Conservation (phyloP, 2,888 invertebrate species). For the Ornithoptera priamus region DNA sequence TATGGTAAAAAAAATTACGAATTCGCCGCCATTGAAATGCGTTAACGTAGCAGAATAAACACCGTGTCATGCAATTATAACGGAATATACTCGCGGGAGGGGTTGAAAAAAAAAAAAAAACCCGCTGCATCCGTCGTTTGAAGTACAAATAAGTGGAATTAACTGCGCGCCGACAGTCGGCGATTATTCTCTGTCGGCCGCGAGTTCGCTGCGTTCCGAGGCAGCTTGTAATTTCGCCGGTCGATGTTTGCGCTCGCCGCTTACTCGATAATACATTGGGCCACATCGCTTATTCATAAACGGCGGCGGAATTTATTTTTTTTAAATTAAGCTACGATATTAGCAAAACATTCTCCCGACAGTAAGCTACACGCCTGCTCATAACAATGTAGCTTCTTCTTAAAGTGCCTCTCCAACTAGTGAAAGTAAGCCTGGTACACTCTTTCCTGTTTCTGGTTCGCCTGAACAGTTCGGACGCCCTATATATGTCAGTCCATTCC, state of each 20-base stretch:
- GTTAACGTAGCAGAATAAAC: slow-evolving; percentile 10
- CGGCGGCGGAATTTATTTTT: slow-evolving; percentile 36
- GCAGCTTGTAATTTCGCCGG: slow-evolving; percentile 59
- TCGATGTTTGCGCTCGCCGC: slow-evolving; percentile 54
- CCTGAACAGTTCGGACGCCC: no score
- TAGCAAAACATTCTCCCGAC: no score
- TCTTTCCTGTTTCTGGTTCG: no score
- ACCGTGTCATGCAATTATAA: slow-evolving; percentile 20
- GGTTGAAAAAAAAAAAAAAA: slow-evolving; percentile 22
- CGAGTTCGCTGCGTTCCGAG: slow-evolving; percentile 56
- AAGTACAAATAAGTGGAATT: slow-evolving; percentile 64
- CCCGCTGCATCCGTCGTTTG: slow-evolving; percentile 36
- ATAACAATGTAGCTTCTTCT: no score
- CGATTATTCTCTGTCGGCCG: slow-evolving; percentile 64
- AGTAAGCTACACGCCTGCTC: no score
- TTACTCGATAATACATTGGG: slow-evolving; percentile 60
- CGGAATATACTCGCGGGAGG: slow-evolving; percentile 6
- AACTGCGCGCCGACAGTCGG: slow-evolving; percentile 55
- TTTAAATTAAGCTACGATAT: no score
- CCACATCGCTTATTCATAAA: slow-evolving; percentile 64
- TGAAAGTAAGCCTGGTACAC: no score
- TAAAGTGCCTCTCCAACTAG: no score
- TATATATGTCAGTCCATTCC: no score
- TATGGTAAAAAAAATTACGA: no score
- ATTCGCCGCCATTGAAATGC: slow-evolving; percentile 5